Evolutionary conservation across 2,888 invertebrate genomes (phyloP).

Genomic region (Pheosia gnoma): DNA sequence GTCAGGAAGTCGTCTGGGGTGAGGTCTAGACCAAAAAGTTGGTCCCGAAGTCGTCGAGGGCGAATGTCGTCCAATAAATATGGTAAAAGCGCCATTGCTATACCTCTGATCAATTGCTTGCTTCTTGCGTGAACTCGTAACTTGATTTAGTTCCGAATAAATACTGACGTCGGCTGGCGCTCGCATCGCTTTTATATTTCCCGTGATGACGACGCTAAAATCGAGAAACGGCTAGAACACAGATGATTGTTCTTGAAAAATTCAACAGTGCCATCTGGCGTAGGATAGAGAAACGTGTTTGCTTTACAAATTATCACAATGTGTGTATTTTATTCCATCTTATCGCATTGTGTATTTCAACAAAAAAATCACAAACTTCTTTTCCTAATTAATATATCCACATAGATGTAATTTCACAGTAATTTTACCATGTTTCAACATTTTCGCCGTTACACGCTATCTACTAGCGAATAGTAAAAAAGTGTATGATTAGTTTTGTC

Average conservation of each 20-base stretch:
- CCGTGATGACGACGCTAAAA: constrained; percentile 3
- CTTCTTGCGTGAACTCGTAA: not conserved
- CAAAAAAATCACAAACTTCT: too few species aligned
- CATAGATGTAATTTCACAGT: too few species aligned
- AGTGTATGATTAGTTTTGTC: too few species aligned
- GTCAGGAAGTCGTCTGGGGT: constrained; percentile 66
- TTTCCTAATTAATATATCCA: too few species aligned
- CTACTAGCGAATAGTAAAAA: too few species aligned
- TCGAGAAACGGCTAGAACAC: constrained; percentile 26
- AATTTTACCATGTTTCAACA: too few species aligned
- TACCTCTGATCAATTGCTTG: not conserved
- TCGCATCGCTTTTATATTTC: constrained; percentile 54
- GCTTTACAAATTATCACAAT: not conserved
- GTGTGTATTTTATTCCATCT: too few species aligned
- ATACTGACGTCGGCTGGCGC: constrained; percentile 39
- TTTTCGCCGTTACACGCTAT: too few species aligned
- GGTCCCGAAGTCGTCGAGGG: constrained; percentile 64
- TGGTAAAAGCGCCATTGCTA: constrained; percentile 69
- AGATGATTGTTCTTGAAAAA: constrained; percentile 23
- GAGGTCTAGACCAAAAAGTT: constrained; percentile 69
- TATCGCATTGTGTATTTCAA: too few species aligned
- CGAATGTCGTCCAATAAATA: constrained; percentile 64
- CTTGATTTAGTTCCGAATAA: constrained; percentile 28
- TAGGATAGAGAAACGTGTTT: constrained; percentile 18
- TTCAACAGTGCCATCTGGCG: constrained; percentile 26